Evolutionary conservation across 2,888 invertebrate genomes (phyloP).

Genomic region (Cryptus armator): DNA sequence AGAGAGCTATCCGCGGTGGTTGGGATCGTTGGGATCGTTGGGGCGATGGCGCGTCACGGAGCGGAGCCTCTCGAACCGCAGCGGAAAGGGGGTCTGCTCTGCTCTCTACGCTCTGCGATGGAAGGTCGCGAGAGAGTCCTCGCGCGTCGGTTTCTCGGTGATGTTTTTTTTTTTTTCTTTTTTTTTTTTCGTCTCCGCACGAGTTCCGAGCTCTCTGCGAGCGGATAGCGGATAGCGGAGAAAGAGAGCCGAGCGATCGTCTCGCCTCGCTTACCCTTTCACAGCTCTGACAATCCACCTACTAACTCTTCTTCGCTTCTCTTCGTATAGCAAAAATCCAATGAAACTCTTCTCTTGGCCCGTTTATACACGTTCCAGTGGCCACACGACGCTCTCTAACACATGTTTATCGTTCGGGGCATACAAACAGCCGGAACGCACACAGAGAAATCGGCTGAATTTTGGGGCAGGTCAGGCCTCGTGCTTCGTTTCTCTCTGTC

Average conservation of each 20-base stretch:
- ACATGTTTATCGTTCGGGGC: not conserved
- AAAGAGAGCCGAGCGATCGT: not conserved
- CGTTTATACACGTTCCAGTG: not conserved
- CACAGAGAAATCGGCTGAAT: conserved; percentile 64
- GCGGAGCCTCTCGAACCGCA: conserved; percentile 47
- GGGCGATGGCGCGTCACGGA: conserved; percentile 67
- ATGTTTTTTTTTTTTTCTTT: not conserved
- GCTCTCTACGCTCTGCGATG: conserved; percentile 2
- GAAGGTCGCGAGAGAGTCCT: conserved; percentile 54
- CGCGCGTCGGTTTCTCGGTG: conserved; percentile 8
- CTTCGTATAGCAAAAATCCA: not conserved
- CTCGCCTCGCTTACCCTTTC: not conserved
- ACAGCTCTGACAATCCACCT: not conserved
- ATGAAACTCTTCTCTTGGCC: not conserved
- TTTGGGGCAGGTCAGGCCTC: conserved; percentile 73
- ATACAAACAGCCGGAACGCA: conserved; percentile 23
- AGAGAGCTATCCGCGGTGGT: conserved; percentile 34
- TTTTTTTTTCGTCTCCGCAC: conserved; percentile 33
- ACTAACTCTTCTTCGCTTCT: not conserved
- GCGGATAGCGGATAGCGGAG: not conserved
- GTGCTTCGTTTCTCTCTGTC: conserved; percentile 7
- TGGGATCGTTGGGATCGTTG: conserved; percentile 67
- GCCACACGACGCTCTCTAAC: not conserved
- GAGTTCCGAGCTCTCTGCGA: not conserved
- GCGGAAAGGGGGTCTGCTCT: conserved; percentile 29